Conservation (phyloP, 2,113 vertebrate genomes). For the Microtus ochrogaster region DNA sequence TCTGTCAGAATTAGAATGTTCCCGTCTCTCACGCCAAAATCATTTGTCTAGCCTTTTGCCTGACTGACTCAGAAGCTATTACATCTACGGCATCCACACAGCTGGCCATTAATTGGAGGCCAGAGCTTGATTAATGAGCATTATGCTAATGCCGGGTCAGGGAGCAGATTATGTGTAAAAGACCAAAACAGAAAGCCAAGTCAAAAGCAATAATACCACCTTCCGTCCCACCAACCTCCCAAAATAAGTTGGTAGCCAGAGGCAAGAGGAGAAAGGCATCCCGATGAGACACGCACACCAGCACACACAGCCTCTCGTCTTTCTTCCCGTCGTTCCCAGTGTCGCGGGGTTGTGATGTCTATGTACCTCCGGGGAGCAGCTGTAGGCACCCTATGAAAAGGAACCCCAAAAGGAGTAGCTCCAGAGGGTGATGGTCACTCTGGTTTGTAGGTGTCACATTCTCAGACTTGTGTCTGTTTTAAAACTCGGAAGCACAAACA, state of each 20-base stretch:
- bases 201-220: constrained; percentile 54
- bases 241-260: constrained; percentile 44
- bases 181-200: constrained; percentile 56
- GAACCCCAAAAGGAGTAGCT: neutral
- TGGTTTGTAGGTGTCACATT: neutral
- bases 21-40: constrained; percentile 54
- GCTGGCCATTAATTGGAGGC: constrained; percentile 66
- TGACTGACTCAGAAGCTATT: constrained; percentile 54
- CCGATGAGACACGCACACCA: neutral
- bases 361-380: neutral
- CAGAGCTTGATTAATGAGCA: constrained; percentile 61
- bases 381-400: neutral
- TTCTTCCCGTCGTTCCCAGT: rapidly evolving
- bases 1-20: neutral
- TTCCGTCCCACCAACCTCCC: neutral
- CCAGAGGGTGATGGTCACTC: rapidly evolving
- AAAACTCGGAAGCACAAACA: neutral
- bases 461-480: neutral
- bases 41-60: constrained; percentile 65
- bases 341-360: neutral
- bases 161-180: constrained; percentile 62
- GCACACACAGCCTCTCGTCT: neutral
- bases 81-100: constrained; percentile 56
- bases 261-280: constrained; percentile 11
- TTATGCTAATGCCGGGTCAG: constrained; percentile 66